Conservation (phyloP, 2,888 invertebrate genomes). For the Heliconius ismenius region DNA sequence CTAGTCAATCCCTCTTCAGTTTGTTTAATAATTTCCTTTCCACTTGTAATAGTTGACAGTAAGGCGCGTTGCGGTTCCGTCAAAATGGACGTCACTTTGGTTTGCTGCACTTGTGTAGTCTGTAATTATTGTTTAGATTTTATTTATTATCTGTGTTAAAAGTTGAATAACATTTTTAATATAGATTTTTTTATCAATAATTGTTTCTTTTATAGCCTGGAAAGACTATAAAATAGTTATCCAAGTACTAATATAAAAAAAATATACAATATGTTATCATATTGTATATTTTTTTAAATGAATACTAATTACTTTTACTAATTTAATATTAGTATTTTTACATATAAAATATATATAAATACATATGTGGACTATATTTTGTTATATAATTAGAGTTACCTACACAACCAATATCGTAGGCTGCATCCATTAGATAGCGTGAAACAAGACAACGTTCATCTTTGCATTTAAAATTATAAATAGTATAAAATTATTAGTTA, state of each 20-base stretch:
- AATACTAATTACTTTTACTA: no score
- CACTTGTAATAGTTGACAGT: slow-evolving; percentile 93
- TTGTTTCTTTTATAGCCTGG: no score
- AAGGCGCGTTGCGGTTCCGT: slow-evolving; percentile 96
- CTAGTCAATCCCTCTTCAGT: slow-evolving; percentile 90
- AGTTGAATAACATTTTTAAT: no score
- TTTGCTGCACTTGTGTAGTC: slow-evolving; percentile 87
- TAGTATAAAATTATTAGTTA: neutral
- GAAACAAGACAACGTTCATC: slow-evolving; percentile 56
- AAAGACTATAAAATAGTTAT: no score
- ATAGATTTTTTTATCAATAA: no score
- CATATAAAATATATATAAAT: neutral
- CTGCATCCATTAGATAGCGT: slow-evolving; percentile 66
- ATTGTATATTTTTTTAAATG: neutral
- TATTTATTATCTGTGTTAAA: neutral
- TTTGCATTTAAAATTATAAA: neutral
- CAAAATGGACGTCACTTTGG: slow-evolving; percentile 91
- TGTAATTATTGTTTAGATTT: slow-evolving; percentile 43
- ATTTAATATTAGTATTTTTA: neutral
- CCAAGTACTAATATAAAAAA: no score
- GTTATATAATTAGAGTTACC: slow-evolving; percentile 54
- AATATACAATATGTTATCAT: no score
- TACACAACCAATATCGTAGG: slow-evolving; percentile 71
- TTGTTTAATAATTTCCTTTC: slow-evolving; percentile 92
- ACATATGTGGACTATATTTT: neutral